These are phyloP conservation scores for Odontocolon sp. DNA, from an alignment of 2,888 invertebrate genomes.

Conservation along the genomic window DNA sequence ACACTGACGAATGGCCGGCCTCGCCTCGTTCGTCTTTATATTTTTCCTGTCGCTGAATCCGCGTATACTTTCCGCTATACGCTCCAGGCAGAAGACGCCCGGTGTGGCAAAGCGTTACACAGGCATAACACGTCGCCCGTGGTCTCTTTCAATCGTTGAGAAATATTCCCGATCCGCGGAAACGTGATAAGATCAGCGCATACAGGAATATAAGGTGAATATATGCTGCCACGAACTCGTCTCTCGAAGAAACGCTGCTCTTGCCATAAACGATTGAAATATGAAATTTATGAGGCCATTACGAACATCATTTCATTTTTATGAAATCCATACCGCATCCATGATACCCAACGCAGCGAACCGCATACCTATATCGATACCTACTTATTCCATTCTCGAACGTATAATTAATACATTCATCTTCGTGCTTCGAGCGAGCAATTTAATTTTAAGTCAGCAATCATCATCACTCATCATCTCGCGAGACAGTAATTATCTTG, in stretches of 20 bases:
- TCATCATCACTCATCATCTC: conserved; percentile 50
- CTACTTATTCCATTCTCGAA: conserved; percentile 30
- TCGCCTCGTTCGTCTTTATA: conserved; percentile 57
- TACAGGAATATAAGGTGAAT: neutral
- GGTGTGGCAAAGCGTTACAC: conserved; percentile 15
- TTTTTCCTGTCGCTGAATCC: conserved; percentile 50
- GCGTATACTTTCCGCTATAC: conserved; percentile 2
- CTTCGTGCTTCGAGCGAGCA: conserved; percentile 22
- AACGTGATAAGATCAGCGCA: conserved; percentile 20
- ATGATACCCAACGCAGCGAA: neutral
- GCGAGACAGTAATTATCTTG: conserved; percentile 40
- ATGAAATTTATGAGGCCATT: conserved; percentile 27
- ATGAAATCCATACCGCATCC: conserved; percentile 26
- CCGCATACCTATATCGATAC: conserved; percentile 6
- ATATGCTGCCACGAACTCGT: neutral
- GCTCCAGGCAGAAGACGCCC: neutral
- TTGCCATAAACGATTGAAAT: neutral
- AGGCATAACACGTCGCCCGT: conserved; percentile 18
- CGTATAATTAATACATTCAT: conserved; percentile 35
- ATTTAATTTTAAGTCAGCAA: conserved; percentile 44
- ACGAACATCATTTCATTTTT: conserved; percentile 14
- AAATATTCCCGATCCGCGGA: conserved; percentile 30
- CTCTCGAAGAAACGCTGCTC: neutral
- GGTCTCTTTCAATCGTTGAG: conserved; percentile 7
- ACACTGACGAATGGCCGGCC: conserved; percentile 54